These are phyloP conservation scores for Cyanoliseus patagonus DNA, from an alignment of 2,113 vertebrate genomes.

Conservation along the genomic window DNA sequence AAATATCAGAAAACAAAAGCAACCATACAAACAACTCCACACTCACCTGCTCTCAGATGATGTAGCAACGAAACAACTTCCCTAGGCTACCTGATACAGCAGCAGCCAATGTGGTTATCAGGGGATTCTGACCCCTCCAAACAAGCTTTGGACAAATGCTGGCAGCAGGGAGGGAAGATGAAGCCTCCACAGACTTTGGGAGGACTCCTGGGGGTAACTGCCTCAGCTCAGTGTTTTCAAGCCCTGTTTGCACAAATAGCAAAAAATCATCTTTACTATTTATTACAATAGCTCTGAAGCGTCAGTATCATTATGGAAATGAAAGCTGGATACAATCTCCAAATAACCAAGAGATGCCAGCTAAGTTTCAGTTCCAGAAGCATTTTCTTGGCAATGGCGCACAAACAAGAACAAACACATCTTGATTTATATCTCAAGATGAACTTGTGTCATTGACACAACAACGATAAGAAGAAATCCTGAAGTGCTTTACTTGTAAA, in stretches of 20 bases:
- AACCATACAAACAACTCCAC: background rate
- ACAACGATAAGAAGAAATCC: background rate
- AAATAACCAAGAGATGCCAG: background rate
- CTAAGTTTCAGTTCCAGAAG: background rate
- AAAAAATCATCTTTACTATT: background rate
- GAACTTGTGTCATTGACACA: background rate
- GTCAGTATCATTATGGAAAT: background rate
- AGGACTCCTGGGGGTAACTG: background rate
- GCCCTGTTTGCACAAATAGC: background rate
- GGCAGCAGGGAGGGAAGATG: background rate
- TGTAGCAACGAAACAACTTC: background rate
- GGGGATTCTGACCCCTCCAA: background rate
- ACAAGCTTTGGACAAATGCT: too few relatives aligned
- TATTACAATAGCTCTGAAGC: background rate
- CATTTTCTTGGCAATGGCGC: background rate
- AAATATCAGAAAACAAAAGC: background rate
- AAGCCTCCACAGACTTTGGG: too few relatives aligned
- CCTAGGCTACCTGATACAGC: background rate
- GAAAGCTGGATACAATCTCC: background rate
- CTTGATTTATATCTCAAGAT: background rate
- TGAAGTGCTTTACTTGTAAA: background rate
- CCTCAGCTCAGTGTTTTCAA: background rate
- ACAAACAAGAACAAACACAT: background rate
- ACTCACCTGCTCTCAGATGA: background rate
- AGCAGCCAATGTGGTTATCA: background rate